Conservation (phyloP, 2,888 invertebrate genomes). For the Brenthis hecate region DNA sequence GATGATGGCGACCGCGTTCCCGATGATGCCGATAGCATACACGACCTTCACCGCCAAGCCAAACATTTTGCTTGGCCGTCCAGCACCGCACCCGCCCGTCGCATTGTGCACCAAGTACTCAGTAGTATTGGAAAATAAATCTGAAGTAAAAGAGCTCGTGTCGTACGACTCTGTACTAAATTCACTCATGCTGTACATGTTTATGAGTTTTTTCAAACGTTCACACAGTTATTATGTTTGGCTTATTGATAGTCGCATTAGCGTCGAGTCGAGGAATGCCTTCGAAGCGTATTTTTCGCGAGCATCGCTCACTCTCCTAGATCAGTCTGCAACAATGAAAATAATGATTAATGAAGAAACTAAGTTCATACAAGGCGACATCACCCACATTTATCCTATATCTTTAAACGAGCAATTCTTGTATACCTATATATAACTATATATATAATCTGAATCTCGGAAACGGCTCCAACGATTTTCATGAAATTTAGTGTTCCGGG, state of each 20-base stretch:
- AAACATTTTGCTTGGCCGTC: constrained; percentile 43
- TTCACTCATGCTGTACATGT: constrained; percentile 26
- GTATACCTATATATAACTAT: no score
- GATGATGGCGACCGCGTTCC: constrained; percentile 89
- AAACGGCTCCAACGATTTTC: no score
- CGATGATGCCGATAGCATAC: constrained; percentile 86
- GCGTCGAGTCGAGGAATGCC: constrained; percentile 18
- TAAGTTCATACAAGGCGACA: neutral
- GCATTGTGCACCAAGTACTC: constrained; percentile 28
- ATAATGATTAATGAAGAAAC: constrained; percentile 1
- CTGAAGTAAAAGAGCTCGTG: neutral
- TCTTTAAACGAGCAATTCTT: no score
- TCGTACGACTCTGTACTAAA: constrained; percentile 19
- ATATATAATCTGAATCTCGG: no score
- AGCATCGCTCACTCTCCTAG: constrained; percentile 5
- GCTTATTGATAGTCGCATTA: constrained; percentile 4
- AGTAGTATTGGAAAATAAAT: constrained; percentile 1
- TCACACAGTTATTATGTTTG: neutral
- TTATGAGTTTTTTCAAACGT: neutral
- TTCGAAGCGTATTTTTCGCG: constrained; percentile 14
- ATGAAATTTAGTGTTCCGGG: no score
- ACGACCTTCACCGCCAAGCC: constrained; percentile 75
- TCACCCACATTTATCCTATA: neutral
- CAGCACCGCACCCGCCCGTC: constrained; percentile 34
- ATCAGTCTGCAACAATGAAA: constrained; percentile 28